Base-by-base conservation (phyloP, 2,888 invertebrate genomes). In the Sarcophaga caerulescens region DNA sequence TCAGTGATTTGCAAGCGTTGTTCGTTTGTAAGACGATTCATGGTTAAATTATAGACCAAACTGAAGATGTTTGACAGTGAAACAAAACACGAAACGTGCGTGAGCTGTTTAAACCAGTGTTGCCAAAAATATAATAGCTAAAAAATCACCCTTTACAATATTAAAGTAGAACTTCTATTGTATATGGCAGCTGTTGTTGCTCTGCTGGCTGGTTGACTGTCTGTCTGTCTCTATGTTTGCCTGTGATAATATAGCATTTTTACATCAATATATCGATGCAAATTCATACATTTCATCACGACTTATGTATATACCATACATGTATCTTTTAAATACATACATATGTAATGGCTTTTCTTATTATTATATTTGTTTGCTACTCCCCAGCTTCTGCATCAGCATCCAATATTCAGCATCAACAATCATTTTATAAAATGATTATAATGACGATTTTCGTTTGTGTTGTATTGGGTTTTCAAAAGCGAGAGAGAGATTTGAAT, bases 351-450 rank as follows among this genome's bases (percentile, higher is more conserved):
- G 47, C 75, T 69, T 63, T 60, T 74, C 35, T 62, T 47, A 17
- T 21, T 17, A 8, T 65, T 52, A 62, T 12, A n/a, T 57, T 80
- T 73, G 10, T 44, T 52, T n/a, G 2, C 57, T 52, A 21, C 25
- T 23, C 71, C 19, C 1, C 45, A 19, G 66, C 19, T 63, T 23
- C 65, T 66, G 3, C 52, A 62, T 52, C 52, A 52, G 52, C 35
- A 35, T 35, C 10, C 35, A 35, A 2, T 4, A 52, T 17, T 10
- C 35, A 35, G 10, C 52, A 52, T 52, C 52, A 52, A 60, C 69
- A 70, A 78, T 81, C 78, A 65, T 25, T 45, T 65, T 59, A 75
- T 63, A 65, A n/a, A n/a, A 45, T 65, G 12, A 76, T 66, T 71
- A 65, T 75, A 21, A 74, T 74, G 63, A 74, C 47, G 66, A 6